Percentiles rank a stretch among this genome's conserved stretches.
Evolutionary conservation across 2,888 invertebrate species (phyloP).

Genomic region (Eupithecia tripunctaria): DNA sequence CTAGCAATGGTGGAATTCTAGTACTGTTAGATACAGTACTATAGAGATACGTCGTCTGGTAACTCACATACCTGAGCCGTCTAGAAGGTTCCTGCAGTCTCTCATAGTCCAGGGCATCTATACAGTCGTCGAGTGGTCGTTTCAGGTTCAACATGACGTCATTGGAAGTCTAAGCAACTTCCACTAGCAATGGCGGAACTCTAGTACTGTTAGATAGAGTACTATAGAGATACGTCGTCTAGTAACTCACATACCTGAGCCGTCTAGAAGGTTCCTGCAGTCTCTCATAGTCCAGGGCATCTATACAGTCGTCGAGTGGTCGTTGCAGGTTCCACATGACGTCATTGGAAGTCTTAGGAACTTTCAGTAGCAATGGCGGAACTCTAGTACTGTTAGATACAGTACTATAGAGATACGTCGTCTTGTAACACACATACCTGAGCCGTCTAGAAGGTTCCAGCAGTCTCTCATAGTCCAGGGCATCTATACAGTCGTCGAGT

Average conservation of each 20-base stretch:
- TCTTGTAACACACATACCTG: slow-evolving; percentile 53
- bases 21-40: no score
- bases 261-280: no score
- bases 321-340: slow-evolving; percentile 66
- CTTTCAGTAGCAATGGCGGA: slow-evolving; percentile 48
- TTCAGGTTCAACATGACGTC: slow-evolving; percentile 66
- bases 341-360: slow-evolving; percentile 37
- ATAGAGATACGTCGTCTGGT: background rate
- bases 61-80: slow-evolving; percentile 60
- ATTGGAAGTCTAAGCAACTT: background rate
- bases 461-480: slow-evolving; percentile 60
- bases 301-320: slow-evolving; percentile 31
- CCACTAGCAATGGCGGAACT: slow-evolving; percentile 54
- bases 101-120: slow-evolving; percentile 63
- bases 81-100: slow-evolving; percentile 61
- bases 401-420: background rate
- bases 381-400: no score
- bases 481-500: slow-evolving; percentile 62
- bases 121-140: slow-evolving; percentile 60
- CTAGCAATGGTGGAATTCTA: no score
- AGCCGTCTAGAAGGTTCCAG: slow-evolving; percentile 62
- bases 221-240: no score
- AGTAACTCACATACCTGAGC: no score
- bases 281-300: no score
- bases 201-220: no score